Conservation (phyloP, 2,888 invertebrate species). For the Melinaea menophilus region DNA sequence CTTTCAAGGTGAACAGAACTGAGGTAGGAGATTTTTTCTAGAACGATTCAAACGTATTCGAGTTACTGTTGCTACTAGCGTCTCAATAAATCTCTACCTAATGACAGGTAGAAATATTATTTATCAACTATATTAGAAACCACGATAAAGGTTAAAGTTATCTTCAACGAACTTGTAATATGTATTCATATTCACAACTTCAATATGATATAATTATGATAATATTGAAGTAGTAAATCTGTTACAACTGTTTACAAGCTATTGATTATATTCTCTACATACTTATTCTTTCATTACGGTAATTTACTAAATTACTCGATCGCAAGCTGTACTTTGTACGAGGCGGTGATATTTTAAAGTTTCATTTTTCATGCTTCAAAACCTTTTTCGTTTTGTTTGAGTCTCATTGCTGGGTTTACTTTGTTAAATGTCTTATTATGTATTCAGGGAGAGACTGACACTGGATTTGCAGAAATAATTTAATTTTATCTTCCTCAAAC, state of each 20-base stretch:
- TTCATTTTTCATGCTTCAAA: constrained; percentile 22
- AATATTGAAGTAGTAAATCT: background rate
- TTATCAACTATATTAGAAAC: background rate
- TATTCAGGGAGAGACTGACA: constrained; percentile 30
- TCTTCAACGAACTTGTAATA: background rate
- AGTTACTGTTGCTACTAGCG: constrained; percentile 50
- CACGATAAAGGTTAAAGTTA: background rate
- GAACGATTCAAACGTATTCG: constrained; percentile 45
- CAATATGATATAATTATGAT: no score
- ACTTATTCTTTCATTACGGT: background rate
- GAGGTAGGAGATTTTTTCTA: constrained; percentile 60
- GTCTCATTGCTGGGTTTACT: constrained; percentile 27
- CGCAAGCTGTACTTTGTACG: constrained; percentile 1
- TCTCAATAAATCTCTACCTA: constrained; percentile 34
- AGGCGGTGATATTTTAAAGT: constrained; percentile 15
- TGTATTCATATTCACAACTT: background rate
- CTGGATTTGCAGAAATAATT: constrained; percentile 28
- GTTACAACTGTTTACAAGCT: background rate
- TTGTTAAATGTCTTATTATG: constrained; percentile 29
- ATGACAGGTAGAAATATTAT: constrained; percentile 1
- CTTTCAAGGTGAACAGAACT: constrained; percentile 68
- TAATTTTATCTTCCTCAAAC: constrained; percentile 24
- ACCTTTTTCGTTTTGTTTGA: constrained; percentile 20
- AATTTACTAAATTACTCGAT: constrained; percentile 5
- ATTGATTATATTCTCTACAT: background rate